Evolutionary conservation across 1,140 invertebrate species (phyloP).

Genomic region (Drosophila grimshawi): DNA sequence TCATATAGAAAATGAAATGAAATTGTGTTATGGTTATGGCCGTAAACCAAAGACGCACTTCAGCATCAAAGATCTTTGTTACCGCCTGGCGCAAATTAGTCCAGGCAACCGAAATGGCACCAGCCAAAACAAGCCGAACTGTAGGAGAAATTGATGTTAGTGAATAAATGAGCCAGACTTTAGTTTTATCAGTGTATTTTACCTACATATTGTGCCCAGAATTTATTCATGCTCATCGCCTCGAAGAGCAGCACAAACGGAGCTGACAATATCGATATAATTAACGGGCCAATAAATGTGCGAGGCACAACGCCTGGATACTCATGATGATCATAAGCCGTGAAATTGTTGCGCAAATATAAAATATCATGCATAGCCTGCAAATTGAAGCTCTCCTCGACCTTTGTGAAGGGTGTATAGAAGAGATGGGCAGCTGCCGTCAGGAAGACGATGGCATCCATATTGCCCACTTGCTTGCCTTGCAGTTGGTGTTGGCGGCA

Average conservation of each 20-base stretch:
- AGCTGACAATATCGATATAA: conserved; percentile 91
- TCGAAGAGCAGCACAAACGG: conserved; percentile 90
- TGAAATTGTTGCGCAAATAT: conserved; percentile 93
- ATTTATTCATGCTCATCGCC: conserved; percentile 91
- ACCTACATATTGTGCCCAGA: conserved; percentile 96
- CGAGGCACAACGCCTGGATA: conserved; percentile 99
- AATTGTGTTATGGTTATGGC: conserved; percentile 96
- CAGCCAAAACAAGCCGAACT: conserved; percentile 93
- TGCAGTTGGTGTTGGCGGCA: neutral
- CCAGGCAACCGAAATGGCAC: conserved; percentile 91
- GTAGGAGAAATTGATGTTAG: conserved; percentile 26
- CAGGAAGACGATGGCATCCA: conserved; percentile 86
- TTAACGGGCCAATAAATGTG: conserved; percentile 97
- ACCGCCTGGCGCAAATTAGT: conserved; percentile 90
- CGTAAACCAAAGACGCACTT: conserved; percentile 93
- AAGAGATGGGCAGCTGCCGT: conserved; percentile 91
- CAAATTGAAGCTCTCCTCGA: conserved; percentile 99
- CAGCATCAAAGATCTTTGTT: conserved; percentile 90
- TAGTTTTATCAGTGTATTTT: conserved; percentile 83
- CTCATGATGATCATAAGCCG: conserved; percentile 98
- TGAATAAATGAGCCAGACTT: neutral
- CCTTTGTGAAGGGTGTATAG: conserved; percentile 98
- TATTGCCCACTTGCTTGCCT: conserved; percentile 40
- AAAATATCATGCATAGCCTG: conserved; percentile 99
- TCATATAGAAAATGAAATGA: conserved; percentile 99